Evolutionary conservation across 2,113 vertebrate species (phyloP), one percentile per base, ranked within the genome.

Genomic region (Pterocles orientalis): DNA sequence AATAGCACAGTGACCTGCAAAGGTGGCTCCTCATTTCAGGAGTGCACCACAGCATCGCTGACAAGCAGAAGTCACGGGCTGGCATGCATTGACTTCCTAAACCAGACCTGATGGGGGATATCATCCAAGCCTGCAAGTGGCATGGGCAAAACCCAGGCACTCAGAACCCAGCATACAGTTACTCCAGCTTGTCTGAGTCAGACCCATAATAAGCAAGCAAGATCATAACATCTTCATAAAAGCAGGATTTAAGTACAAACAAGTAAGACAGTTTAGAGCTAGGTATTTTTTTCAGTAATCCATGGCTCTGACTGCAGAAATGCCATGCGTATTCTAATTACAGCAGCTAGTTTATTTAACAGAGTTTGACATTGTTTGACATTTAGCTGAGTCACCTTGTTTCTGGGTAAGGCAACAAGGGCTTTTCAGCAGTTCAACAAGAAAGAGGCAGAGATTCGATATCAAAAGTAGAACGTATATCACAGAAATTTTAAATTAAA

Each of bases 331-430:
- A 88, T 89, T 91, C 92, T 96, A 95, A 97, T 96, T 92, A 94
- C 81, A 13, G 97, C 88, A 91, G 91, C 64, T 33, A 93, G 94
- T 94, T 95, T 93, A 94, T 91, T 97, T 90, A 94, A 96, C 68
- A 3, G 62, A 65, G 45, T 83, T 94, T 93, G 95, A 96, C 79
- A 86, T 48, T 96, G 91, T 97, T 93, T 97, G 81, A 95, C 91
- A 82, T 94, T 94, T 64, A 93, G 92, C 77, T 88, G 89, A 95
- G 93, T 96, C 95, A 95, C 92, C 89, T 95, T 95, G 95, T 95
- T 93, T 78, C 79, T 0, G 62, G 66, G 68, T 82, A 95, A 94
- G 86, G 95, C 87, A 97, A 82, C 91, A 86, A 90, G 78, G 78
- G 39, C 86, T 93, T 91, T 76, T 71, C 94, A 95, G 79, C 79